phyloP scores from a whole-genome alignment of 2,888 invertebrate species.

The Troides helena region DNA sequence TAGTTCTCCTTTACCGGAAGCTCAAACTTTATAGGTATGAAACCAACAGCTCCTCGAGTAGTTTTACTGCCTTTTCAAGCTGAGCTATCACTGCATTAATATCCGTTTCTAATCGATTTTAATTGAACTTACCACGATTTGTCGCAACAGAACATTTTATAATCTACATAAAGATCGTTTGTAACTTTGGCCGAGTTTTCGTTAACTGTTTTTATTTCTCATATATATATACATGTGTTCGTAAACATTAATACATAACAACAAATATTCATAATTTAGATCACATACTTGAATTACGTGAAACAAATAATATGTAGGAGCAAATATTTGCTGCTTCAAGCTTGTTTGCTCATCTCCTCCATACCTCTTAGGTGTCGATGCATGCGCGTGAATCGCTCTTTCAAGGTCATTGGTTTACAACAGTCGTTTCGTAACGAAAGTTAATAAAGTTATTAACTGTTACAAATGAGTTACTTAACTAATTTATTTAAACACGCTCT shows the following conservation, averaged over 20 bases:
- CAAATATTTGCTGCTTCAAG: conserved; percentile 16
- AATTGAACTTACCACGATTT: not conserved
- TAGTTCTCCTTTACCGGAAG: too few species aligned
- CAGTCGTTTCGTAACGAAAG: not conserved
- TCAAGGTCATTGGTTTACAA: conserved; percentile 16
- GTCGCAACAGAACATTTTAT: not conserved
- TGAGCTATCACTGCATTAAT: not conserved
- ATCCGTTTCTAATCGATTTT: not conserved
- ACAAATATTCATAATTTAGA: conserved; percentile 10
- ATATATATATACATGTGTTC: not conserved
- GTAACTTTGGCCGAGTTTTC: not conserved
- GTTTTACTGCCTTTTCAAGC: not conserved
- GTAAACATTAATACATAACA: not conserved
- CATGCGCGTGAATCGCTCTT: conserved; percentile 1
- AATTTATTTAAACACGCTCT: not conserved
- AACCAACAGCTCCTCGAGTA: too few species aligned
- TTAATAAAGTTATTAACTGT: not conserved
- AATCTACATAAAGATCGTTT: not conserved
- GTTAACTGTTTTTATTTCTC: not conserved
- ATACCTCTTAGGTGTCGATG: not conserved
- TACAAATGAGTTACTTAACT: not conserved
- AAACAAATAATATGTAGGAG: conserved; percentile 16
- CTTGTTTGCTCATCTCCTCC: conserved; percentile 20
- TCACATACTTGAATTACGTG: conserved; percentile 18
- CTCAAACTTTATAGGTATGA: too few species aligned